These are phyloP conservation scores for Florisuga fusca DNA, from an alignment of 2,797 vertebrate species.

Conservation along the genomic window DNA sequence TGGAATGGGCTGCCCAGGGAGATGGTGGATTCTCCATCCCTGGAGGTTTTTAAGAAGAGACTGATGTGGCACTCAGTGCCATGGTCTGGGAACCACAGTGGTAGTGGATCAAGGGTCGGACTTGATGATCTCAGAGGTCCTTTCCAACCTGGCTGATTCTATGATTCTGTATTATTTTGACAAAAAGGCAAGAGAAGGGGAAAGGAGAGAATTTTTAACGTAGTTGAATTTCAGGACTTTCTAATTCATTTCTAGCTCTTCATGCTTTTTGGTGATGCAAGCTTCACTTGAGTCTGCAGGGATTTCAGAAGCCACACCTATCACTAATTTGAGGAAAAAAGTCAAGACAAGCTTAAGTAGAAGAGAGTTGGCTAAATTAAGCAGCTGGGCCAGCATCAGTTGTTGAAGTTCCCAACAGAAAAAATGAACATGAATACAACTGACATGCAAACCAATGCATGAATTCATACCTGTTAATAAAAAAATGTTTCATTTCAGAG, in stretches of 20 bases:
- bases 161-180: neutral
- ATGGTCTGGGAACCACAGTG: too few relatives aligned
- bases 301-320: neutral
- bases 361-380: neutral
- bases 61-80: too few relatives aligned
- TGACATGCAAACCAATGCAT: neutral
- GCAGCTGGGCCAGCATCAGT: neutral
- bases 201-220: neutral
- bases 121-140: too few relatives aligned
- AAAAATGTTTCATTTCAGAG: neutral
- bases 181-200: neutral
- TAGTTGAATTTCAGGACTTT: neutral
- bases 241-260: neutral
- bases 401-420: neutral
- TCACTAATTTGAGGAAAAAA: neutral
- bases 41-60: too few relatives aligned
- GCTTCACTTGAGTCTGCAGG: neutral
- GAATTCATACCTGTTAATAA: neutral
- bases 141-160: too few relatives aligned
- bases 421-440: neutral
- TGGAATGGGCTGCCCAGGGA: too few relatives aligned
- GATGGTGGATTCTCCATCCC: too few relatives aligned
- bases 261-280: neutral
- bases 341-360: neutral
- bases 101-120: too few relatives aligned